phyloP scores from a whole-genome alignment of 2,797 vertebrate genomes.

The Chanos chanos region DNA sequence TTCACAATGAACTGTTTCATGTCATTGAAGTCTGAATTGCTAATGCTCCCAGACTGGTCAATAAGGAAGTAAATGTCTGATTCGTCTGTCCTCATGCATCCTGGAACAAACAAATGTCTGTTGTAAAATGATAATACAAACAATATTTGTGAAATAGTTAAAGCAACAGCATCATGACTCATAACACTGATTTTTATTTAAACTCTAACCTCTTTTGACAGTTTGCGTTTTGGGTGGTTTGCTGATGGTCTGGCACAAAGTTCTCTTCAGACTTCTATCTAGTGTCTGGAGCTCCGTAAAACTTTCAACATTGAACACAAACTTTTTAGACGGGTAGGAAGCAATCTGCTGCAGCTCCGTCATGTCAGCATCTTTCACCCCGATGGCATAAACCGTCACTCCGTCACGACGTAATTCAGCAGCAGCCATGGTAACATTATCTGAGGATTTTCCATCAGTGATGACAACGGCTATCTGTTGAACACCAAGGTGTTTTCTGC shows the following conservation, averaged over 20 bases:
- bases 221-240: not conserved
- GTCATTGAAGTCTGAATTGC: conserved; percentile 65
- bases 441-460: conserved; percentile 69
- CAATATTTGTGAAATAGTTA: not conserved
- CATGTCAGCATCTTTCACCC: conserved; percentile 59
- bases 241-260: conserved; percentile 66
- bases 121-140: not conserved
- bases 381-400: conserved; percentile 70
- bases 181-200: no score
- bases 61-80: conserved; percentile 86
- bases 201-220: not conserved
- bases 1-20: conserved; percentile 80
- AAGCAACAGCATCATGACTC: no score
- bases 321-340: conserved; percentile 68
- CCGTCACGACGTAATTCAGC: conserved; percentile 59
- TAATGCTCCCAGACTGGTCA: conserved; percentile 78
- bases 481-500: conserved; percentile 60
- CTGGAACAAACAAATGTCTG: no score
- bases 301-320: conserved; percentile 63
- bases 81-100: conserved; percentile 75
- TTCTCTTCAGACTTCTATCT: conserved; percentile 64
- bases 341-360: conserved; percentile 66
- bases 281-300: conserved; percentile 65
- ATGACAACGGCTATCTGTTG: conserved; percentile 78
- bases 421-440: conserved; percentile 60